A percentile compares a stretch with the other conserved stretches of the same genome.
Conservation (phyloP, 2,888 invertebrate species). For the Autographa pulchrina region DNA sequence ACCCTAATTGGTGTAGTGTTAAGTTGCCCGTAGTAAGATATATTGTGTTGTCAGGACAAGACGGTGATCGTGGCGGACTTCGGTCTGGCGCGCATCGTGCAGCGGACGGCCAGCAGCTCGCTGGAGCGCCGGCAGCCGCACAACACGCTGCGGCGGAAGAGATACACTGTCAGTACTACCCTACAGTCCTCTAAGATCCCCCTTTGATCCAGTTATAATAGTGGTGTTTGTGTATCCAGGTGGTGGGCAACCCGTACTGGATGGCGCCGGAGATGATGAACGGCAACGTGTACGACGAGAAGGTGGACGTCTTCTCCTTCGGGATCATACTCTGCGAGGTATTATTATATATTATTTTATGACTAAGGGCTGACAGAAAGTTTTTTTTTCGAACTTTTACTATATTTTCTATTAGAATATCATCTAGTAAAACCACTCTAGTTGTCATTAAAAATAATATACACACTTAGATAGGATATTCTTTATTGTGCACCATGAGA, state of each 20-base stretch:
- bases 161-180: constrained; percentile 92
- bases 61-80: constrained; percentile 99
- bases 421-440: no score
- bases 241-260: constrained; percentile 99
- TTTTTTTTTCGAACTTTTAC: no score
- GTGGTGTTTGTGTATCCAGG: constrained; percentile 64
- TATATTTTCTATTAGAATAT: no score
- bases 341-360: no score
- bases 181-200: no score
- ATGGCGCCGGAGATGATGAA: constrained; percentile 99
- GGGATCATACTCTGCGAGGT: constrained; percentile 98
- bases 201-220: no score
- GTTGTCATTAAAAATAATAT: no score
- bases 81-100: constrained; percentile 96
- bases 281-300: constrained; percentile 98
- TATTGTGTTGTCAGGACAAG: constrained; percentile 90
- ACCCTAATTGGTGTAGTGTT: no score
- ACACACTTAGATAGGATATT: no score
- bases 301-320: constrained; percentile 98
- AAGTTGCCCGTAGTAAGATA: background rate
- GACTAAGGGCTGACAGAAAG: no score
- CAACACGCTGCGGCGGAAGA: constrained; percentile 92
- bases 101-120: constrained; percentile 83
- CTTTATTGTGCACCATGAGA: no score
- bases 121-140: constrained; percentile 63